Conservation (phyloP, 2,113 vertebrate species). For the Brachionichthys hirsutus region DNA sequence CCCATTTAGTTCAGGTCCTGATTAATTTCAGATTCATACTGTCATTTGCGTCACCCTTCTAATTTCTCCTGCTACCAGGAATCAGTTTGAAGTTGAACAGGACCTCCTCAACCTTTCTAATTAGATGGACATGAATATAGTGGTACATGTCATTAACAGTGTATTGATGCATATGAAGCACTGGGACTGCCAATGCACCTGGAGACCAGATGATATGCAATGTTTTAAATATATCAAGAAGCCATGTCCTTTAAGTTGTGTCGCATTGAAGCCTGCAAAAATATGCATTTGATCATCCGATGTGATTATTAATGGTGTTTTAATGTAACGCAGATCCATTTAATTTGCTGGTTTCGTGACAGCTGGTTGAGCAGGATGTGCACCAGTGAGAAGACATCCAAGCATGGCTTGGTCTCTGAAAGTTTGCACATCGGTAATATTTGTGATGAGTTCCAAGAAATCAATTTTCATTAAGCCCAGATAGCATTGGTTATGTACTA, state of each 20-base stretch:
- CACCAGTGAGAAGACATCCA: background rate
- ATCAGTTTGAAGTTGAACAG: slow-evolving; percentile 47
- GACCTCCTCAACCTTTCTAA: slow-evolving; percentile 70
- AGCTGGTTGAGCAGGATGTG: background rate
- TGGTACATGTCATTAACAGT: slow-evolving; percentile 56
- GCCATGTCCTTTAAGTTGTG: slow-evolving; percentile 22
- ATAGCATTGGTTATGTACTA: no score
- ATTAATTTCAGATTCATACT: slow-evolving; percentile 74
- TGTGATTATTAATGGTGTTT: slow-evolving; percentile 17
- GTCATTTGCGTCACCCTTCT: slow-evolving; percentile 56
- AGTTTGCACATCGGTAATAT: background rate
- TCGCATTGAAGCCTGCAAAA: slow-evolving; percentile 51
- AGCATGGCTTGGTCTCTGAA: background rate
- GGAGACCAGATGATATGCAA: slow-evolving; percentile 35
- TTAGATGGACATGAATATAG: slow-evolving; percentile 62
- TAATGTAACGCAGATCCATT: slow-evolving; percentile 26
- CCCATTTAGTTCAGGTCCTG: slow-evolving; percentile 57
- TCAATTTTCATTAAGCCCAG: no score
- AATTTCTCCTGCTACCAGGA: slow-evolving; percentile 55
- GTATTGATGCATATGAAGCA: slow-evolving; percentile 55
- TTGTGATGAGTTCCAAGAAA: background rate
- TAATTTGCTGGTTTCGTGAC: slow-evolving; percentile 33
- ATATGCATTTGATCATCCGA: slow-evolving; percentile 48
- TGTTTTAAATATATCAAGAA: slow-evolving; percentile 33
- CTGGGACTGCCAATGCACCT: slow-evolving; percentile 40